Conservation (phyloP, 2,888 invertebrate species). For the Cremastinae sp. region DNA sequence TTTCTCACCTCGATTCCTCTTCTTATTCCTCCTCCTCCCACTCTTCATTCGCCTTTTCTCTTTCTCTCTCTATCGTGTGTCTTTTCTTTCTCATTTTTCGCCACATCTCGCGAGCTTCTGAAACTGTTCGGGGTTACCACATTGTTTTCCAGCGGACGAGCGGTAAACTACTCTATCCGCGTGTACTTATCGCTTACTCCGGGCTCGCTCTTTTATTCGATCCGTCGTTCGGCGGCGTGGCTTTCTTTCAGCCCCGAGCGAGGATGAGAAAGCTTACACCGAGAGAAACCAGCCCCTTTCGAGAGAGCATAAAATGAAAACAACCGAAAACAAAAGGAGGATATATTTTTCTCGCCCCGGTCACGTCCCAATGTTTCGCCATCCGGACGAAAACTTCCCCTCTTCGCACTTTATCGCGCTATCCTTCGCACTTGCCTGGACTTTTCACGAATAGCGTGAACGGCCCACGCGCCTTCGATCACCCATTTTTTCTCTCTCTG, state of each 20-base stretch:
- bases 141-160: slow-evolving; percentile 61
- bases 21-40: neutral
- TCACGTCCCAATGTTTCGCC: slow-evolving; percentile 55
- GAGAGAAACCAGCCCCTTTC: no score
- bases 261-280: no score
- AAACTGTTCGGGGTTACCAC: slow-evolving; percentile 57
- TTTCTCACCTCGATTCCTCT: neutral
- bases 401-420: slow-evolving; percentile 19
- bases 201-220: slow-evolving; percentile 15
- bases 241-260: slow-evolving; percentile 11
- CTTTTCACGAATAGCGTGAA: neutral
- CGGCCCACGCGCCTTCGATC: slow-evolving; percentile 5
- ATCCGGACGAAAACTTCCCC: slow-evolving; percentile 26
- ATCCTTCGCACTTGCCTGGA: neutral
- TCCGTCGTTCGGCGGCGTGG: slow-evolving; percentile 18
- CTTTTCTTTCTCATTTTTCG: slow-evolving; percentile 19
- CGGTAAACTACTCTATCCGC: slow-evolving; percentile 62
- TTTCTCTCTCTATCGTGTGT: neutral
- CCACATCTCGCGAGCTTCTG: slow-evolving; percentile 36
- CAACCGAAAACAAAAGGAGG: slow-evolving; percentile 18
- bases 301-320: slow-evolving; percentile 13
- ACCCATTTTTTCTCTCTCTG: slow-evolving; percentile 1
- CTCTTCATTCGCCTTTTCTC: slow-evolving; percentile 16
- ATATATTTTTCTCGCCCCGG: slow-evolving; percentile 58
- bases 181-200: slow-evolving; percentile 59